These are phyloP conservation scores for Coregonus ussuriensis DNA, from an alignment of 2,797 vertebrate genomes.

Conservation along the genomic window DNA sequence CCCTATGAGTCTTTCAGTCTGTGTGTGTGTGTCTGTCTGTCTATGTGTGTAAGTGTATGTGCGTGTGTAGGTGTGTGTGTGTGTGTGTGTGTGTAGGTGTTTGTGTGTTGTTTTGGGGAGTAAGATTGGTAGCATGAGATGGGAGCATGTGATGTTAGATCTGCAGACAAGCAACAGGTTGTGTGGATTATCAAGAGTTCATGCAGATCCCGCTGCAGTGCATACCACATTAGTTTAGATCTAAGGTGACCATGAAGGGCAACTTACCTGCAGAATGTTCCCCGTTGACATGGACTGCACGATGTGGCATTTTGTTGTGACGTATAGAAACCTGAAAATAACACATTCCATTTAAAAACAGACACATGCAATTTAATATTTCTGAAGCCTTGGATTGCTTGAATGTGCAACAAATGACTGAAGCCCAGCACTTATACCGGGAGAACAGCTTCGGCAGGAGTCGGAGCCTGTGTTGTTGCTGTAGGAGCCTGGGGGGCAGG, in stretches of 20 bases:
- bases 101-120: not conserved
- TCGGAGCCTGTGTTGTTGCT: constrained; percentile 72
- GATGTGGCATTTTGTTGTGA: constrained; percentile 72
- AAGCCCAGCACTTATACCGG: constrained; percentile 65
- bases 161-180: constrained; percentile 45
- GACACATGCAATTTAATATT: not conserved
- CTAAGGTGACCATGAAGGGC: not conserved
- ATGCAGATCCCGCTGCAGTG: constrained; percentile 11
- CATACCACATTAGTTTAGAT: constrained; percentile 3
- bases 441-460: constrained; percentile 75
- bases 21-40: constrained; percentile 3
- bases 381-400: not conserved
- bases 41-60: not conserved
- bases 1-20: not conserved
- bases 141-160: constrained; percentile 62
- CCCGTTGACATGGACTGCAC: constrained; percentile 78
- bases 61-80: constrained; percentile 8
- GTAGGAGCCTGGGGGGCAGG: constrained; percentile 79
- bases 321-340: constrained; percentile 79
- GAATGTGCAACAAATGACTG: not conserved
- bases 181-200: constrained; percentile 19
- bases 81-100: constrained; percentile 3
- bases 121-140: constrained; percentile 48
- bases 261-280: constrained; percentile 87
- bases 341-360: constrained; percentile 3